Conservation (phyloP, 2,888 invertebrate species). For the Aporophyla lueneburgensis region DNA sequence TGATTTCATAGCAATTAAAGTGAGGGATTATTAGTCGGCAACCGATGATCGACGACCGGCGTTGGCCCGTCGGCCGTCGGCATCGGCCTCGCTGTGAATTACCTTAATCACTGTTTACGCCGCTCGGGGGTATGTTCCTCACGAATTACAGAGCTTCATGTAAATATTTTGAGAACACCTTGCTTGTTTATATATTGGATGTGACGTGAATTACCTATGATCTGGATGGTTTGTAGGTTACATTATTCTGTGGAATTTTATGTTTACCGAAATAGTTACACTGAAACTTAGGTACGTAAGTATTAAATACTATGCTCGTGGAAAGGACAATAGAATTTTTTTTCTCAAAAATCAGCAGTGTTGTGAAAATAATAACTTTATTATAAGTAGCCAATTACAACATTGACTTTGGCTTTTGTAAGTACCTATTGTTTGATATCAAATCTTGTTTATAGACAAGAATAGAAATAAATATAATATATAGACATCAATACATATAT, state of each 20-base stretch:
- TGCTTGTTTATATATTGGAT: slow-evolving; percentile 41
- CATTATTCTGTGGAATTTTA: background rate
- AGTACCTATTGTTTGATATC: background rate
- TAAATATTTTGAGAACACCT: slow-evolving; percentile 52
- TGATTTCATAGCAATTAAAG: slow-evolving; percentile 80
- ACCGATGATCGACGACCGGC: slow-evolving; percentile 63
- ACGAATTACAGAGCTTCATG: slow-evolving; percentile 57
- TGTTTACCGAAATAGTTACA: background rate
- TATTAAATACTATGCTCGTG: background rate
- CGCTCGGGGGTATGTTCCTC: slow-evolving; percentile 48
- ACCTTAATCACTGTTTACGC: slow-evolving; percentile 68
- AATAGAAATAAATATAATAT: too few species aligned
- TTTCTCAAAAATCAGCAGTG: too few species aligned
- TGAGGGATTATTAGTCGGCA: slow-evolving; percentile 73
- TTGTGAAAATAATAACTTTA: background rate
- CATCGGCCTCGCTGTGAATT: slow-evolving; percentile 61
- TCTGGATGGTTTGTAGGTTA: background rate
- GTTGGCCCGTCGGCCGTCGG: slow-evolving; percentile 69
- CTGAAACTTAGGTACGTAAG: background rate
- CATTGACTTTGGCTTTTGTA: background rate
- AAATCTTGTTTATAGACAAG: background rate
- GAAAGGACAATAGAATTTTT: background rate
- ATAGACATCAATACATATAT: too few species aligned
- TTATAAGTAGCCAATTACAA: background rate
- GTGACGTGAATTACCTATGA: slow-evolving; percentile 23